phyloP scores from a whole-genome alignment of 2,888 invertebrate species.

The Orthonevra nobilis region DNA sequence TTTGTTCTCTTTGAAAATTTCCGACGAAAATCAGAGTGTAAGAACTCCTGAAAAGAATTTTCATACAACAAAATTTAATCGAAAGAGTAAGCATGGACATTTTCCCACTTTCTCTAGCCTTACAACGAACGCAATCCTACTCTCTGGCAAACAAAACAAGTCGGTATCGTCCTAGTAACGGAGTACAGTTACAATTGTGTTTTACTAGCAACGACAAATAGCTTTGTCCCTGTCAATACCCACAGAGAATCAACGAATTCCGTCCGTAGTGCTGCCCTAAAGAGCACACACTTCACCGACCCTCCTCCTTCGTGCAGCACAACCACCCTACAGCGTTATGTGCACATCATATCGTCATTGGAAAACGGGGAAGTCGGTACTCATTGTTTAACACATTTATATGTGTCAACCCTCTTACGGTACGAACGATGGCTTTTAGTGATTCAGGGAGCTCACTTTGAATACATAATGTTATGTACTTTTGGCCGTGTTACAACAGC shows the following conservation, averaged over 20 bases:
- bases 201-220: neutral
- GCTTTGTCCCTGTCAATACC: no score
- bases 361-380: conserved; percentile 62
- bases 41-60: no score
- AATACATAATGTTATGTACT: conserved; percentile 66
- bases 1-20: no score
- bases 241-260: conserved; percentile 10
- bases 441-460: conserved; percentile 57
- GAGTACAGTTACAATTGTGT: conserved; percentile 34
- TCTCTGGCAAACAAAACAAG: conserved; percentile 7
- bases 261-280: conserved; percentile 6
- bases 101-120: conserved; percentile 15
- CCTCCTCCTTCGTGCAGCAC: neutral
- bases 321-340: neutral
- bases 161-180: conserved; percentile 10
- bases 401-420: conserved; percentile 65
- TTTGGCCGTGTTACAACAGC: conserved; percentile 34
- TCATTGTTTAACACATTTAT: conserved; percentile 69
- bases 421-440: conserved; percentile 45
- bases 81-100: no score
- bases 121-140: neutral
- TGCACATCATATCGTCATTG: conserved; percentile 37
- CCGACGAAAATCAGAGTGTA: no score
- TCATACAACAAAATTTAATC: no score
- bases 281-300: conserved; percentile 27